A percentile compares a stretch with the other conserved stretches of the same genome.
phyloP scores from a whole-genome alignment of 1,140 invertebrate genomes.

The Grapholita molesta region DNA sequence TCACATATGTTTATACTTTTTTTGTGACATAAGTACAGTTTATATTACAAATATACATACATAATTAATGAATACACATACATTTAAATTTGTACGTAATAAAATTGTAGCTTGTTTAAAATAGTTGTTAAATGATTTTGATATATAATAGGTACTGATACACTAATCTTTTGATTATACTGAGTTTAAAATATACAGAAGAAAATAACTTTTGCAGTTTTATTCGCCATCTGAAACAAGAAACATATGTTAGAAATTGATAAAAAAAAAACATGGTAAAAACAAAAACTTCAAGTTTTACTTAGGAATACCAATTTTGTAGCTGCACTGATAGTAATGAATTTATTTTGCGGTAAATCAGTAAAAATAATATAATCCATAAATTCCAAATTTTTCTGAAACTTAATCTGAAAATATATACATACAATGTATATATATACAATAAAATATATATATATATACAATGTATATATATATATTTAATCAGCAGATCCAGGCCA shows the following conservation, averaged over 20 bases:
- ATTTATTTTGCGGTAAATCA: too few species aligned
- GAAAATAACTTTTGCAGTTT: not conserved
- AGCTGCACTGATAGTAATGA: too few species aligned
- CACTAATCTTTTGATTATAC: not conserved
- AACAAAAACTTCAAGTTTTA: not conserved
- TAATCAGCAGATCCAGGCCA: too few species aligned
- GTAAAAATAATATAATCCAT: too few species aligned
- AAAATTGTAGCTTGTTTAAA: not conserved
- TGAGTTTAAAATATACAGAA: not conserved
- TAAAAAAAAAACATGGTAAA: slow-evolving; percentile 12
- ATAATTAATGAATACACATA: not conserved
- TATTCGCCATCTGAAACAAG: slow-evolving; percentile 33
- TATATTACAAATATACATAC: not conserved
- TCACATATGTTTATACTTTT: not conserved
- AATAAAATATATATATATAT: too few species aligned
- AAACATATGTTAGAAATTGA: too few species aligned
- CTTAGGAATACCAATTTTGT: too few species aligned
- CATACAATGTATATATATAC: too few species aligned
- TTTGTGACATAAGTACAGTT: not conserved
- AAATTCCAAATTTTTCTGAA: too few species aligned
- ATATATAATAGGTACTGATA: not conserved
- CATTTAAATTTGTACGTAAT: not conserved
- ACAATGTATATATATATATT: too few species aligned
- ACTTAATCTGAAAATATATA: too few species aligned
- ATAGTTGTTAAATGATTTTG: too few species aligned